Evolutionary conservation across 1,140 invertebrate species (phyloP).

Genomic region (Potamilus streckersoni): DNA sequence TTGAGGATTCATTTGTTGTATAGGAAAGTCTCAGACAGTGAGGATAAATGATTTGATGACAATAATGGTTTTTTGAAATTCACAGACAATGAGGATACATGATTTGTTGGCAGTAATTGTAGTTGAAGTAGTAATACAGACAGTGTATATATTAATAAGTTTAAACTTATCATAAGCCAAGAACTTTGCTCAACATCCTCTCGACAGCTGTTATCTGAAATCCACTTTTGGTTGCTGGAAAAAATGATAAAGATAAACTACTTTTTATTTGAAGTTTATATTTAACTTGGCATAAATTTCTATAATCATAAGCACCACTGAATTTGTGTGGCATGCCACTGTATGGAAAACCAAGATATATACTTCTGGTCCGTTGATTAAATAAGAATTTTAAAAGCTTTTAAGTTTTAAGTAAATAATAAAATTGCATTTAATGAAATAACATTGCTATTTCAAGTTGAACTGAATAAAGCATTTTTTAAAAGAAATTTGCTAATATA

Average conservation of each 20-base stretch:
- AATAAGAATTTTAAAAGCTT: background rate
- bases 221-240: slow-evolving; percentile 49
- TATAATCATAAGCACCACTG: background rate
- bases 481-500: too few relatives aligned
- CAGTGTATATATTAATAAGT: too few relatives aligned
- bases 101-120: too few relatives aligned
- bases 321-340: background rate
- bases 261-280: background rate
- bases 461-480: too few relatives aligned
- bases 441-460: background rate
- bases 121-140: too few relatives aligned
- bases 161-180: background rate
- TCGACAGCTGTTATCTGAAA: slow-evolving; percentile 44
- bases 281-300: background rate
- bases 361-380: background rate
- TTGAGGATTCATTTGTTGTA: too few relatives aligned
- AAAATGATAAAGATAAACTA: background rate
- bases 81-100: too few relatives aligned
- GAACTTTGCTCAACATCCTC: slow-evolving; percentile 39
- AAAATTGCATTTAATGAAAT: background rate
- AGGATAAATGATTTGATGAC: too few relatives aligned
- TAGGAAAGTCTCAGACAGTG: too few relatives aligned
- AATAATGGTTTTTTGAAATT: too few relatives aligned
- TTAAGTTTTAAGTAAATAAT: background rate
- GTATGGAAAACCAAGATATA: background rate